A percentile compares a stretch with the other conserved stretches of the same genome.
These are phyloP conservation scores for Malurus elegans DNA, from an alignment of 2,113 vertebrate genomes.

Conservation along the genomic window DNA sequence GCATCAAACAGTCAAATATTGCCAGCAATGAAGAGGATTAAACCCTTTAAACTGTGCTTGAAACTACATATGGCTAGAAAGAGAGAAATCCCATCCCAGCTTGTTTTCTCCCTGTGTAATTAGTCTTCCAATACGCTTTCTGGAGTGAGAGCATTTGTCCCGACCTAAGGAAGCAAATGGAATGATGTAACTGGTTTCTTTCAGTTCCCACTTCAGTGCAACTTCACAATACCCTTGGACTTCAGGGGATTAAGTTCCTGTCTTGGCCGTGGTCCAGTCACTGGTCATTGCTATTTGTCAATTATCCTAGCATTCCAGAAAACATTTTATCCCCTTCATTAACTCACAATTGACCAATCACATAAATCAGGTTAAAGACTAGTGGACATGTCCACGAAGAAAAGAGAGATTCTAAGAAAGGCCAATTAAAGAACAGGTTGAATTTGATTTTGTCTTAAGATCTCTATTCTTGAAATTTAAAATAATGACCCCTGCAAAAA, in stretches of 20 bases:
- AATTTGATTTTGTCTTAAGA: not conserved
- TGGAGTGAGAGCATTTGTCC: constrained; percentile 33
- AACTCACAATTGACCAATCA: constrained; percentile 65
- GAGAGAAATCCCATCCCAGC: constrained; percentile 7
- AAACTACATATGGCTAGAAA: not conserved
- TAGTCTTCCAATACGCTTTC: constrained; percentile 22
- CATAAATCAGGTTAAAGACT: constrained; percentile 60
- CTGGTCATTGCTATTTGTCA: constrained; percentile 51
- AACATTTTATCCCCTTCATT: constrained; percentile 68
- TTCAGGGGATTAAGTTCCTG: constrained; percentile 66
- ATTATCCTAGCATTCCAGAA: constrained; percentile 66
- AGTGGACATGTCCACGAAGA: constrained; percentile 39
- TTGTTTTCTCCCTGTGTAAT: constrained; percentile 40
- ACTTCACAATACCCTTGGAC: constrained; percentile 62
- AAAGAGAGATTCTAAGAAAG: constrained; percentile 30
- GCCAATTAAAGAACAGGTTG: constrained; percentile 34
- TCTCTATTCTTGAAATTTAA: constrained; percentile 2
- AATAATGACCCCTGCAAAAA: not conserved
- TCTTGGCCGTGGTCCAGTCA: constrained; percentile 51
- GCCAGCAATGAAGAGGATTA: not conserved
- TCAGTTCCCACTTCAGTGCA: constrained; percentile 60
- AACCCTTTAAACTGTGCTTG: not conserved
- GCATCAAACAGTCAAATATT: constrained; percentile 24
- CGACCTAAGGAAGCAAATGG: constrained; percentile 29
- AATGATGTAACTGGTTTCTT: constrained; percentile 66